A percentile compares a stretch with the other conserved stretches of the same genome.
These are phyloP conservation scores for Bombyx huttoni DNA, from an alignment of 2,888 invertebrate species.

Conservation along the genomic window DNA sequence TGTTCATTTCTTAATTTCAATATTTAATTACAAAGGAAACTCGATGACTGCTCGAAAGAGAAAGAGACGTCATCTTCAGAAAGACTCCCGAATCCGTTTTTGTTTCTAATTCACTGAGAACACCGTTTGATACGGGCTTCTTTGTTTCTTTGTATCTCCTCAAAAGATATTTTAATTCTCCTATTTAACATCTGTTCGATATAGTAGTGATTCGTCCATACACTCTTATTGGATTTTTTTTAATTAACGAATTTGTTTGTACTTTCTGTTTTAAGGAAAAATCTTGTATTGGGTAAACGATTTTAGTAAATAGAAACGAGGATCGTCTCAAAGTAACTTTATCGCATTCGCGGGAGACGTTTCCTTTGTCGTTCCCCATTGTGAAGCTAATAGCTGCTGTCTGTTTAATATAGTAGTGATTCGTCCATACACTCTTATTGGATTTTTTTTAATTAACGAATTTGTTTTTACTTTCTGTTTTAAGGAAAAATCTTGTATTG, in stretches of 20 bases:
- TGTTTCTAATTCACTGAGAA: conserved; percentile 53
- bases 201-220: conserved; percentile 3
- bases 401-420: no score
- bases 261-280: no score
- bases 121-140: conserved; percentile 46
- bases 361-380: conserved; percentile 56
- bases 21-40: conserved; percentile 75
- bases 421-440: no score
- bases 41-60: conserved; percentile 59
- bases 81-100: conserved; percentile 53
- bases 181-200: conserved; percentile 1
- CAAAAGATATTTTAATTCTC: conserved; percentile 40
- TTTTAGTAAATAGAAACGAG: neutral
- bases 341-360: conserved; percentile 39
- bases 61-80: conserved; percentile 69
- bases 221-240: neutral
- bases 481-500: conserved; percentile 7
- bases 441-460: no score
- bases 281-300: conserved; percentile 7
- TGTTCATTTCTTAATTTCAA: conserved; percentile 75
- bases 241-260: no score
- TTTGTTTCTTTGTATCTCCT: conserved; percentile 48
- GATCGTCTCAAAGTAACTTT: conserved; percentile 38
- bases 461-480: no score
- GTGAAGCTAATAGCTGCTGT: conserved; percentile 46